Base-by-base conservation (phyloP, 1,140 invertebrate genomes). In the Drosophila dunni region DNA sequence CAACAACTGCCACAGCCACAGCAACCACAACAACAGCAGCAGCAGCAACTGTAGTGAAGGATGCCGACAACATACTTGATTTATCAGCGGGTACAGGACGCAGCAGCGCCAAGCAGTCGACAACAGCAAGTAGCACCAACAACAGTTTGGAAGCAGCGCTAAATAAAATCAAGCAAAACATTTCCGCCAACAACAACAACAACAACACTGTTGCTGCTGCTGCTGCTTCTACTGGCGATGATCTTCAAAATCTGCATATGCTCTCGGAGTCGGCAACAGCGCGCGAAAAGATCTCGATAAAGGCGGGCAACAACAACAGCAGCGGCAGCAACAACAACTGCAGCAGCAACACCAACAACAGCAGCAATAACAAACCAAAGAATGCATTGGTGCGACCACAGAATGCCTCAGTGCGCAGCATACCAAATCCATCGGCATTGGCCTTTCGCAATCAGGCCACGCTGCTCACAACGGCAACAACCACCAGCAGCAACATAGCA, bases 371-470 rank as follows among this genome's bases (percentile, higher is more conserved):
- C n/a, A 74, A 91, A 61, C 73, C 79, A 44, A 85, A 83, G 58
- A 89, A 79, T 73, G 73, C 79, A n/a, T 33, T 91, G 76, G 89
- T 92, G 2, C 67, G 91, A 13, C 91, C 91, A 11, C 91, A 92
- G 53, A 92, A 92, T 69, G 86, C 91, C 5, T 92, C 91, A 1
- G 86, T 92, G 15, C 75, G 91, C 11, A 92, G 89, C 61, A 92
- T 92, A 62, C 91, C 91, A 29, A 92, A 92, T 91, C 91, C 91
- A 38, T 92, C 91, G 20, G 91, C 91, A 3, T 50, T 92, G 72
- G 91, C 91, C 24, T 92, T 92, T 66, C 91, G 91, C 44, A 92
- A 92, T 77, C 85, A 91, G 66, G 70, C 64, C 48, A 68, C 48
- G n/a, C 51, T 51, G 24, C 33, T 46, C 17, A 29, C 24, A 29